Conservation (phyloP, 2,113 vertebrate genomes). For the Mormyrus iriodes region DNA sequence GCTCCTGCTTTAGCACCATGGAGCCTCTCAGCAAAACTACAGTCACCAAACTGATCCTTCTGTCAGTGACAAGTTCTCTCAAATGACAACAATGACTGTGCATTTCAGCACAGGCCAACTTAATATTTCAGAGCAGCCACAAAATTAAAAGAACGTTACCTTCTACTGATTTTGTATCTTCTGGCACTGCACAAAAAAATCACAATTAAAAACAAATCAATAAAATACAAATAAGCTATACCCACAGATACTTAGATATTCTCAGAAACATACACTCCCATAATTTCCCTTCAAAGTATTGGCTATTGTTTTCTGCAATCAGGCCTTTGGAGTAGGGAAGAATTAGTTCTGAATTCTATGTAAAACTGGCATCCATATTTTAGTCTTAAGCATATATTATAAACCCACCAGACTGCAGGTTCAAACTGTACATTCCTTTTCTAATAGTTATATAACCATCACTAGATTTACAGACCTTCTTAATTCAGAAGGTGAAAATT, state of each 20-base stretch:
- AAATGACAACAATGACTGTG: neutral
- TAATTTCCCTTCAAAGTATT: neutral
- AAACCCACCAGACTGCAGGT: neutral
- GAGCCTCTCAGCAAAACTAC: neutral
- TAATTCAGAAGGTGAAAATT: no score
- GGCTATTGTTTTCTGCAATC: neutral
- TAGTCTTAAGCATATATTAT: neutral
- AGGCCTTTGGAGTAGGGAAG: neutral
- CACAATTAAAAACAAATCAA: neutral
- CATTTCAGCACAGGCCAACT: neutral
- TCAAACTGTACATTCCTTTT: no score
- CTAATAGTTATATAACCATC: no score
- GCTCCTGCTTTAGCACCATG: neutral
- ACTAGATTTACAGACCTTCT: no score
- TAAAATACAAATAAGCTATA: neutral
- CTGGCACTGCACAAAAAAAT: neutral
- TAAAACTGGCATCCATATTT: neutral
- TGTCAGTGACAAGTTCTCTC: no score
- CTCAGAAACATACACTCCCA: neutral
- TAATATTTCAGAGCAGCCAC: neutral
- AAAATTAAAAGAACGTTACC: neutral
- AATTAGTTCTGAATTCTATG: neutral
- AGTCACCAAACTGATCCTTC: neutral
- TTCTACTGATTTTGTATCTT: neutral
- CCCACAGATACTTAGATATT: neutral